A percentile compares a stretch with the other conserved stretches of the same genome.
Evolutionary conservation across 37 sponge, comb jelly and placozoan genomes (phyloP).

Genomic region (Corticium candelabrum): DNA sequence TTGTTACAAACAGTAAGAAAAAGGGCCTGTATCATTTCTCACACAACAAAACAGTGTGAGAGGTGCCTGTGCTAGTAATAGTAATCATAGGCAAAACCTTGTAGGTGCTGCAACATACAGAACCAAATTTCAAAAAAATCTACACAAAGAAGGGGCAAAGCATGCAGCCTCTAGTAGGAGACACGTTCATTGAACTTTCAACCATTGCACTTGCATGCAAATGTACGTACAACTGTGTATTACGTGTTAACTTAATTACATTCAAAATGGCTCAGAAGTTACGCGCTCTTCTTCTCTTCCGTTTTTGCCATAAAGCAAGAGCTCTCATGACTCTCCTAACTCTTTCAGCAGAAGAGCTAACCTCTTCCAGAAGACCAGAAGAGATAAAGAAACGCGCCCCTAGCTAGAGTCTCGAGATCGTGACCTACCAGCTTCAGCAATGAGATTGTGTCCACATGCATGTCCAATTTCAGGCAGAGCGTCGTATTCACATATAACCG

Average conservation of each 20-base stretch:
- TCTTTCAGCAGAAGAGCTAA: too few species aligned
- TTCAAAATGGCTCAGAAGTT: too few species aligned
- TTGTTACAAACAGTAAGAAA: too few species aligned
- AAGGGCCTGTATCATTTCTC: too few species aligned
- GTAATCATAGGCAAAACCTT: neutral
- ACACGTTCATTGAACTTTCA: neutral
- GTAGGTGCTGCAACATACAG: too few species aligned
- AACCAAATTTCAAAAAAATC: too few species aligned
- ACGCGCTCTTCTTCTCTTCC: too few species aligned
- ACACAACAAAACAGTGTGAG: too few species aligned
- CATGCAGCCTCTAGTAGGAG: neutral
- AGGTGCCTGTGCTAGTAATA: too few species aligned
- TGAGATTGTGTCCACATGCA: conserved; percentile 91
- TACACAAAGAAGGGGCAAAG: neutral
- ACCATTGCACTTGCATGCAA: neutral
- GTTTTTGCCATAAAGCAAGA: neutral
- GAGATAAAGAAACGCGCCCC: too few species aligned
- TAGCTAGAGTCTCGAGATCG: too few species aligned
- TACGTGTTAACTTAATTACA: neutral
- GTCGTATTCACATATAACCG: conserved; percentile 79
- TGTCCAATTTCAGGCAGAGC: conserved; percentile 88
- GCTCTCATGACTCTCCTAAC: neutral
- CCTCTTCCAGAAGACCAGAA: too few species aligned
- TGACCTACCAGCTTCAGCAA: conserved; percentile 70
- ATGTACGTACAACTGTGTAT: neutral